These are phyloP conservation scores for Nasua narica DNA, from an alignment of 2,797 vertebrate genomes.

Conservation along the genomic window DNA sequence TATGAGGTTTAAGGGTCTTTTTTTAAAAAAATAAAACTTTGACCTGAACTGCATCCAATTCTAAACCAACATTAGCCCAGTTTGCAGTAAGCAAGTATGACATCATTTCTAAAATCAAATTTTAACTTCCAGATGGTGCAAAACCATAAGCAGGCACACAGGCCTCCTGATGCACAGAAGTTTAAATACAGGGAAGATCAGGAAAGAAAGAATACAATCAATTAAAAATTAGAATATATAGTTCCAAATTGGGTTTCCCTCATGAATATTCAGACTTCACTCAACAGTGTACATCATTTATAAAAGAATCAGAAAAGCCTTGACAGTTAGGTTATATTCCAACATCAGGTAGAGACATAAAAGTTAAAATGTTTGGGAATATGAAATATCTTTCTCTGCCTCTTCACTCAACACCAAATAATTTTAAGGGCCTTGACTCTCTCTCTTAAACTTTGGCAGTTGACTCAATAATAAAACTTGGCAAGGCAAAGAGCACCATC, in stretches of 20 bases:
- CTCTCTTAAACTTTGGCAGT: slow-evolving; percentile 88
- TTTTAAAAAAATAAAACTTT: slow-evolving; percentile 59
- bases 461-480: slow-evolving; percentile 88
- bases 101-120: slow-evolving; percentile 76
- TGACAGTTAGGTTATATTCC: slow-evolving; percentile 70
- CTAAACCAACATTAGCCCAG: slow-evolving; percentile 69
- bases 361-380: slow-evolving; percentile 83
- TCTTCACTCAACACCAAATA: slow-evolving; percentile 90
- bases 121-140: slow-evolving; percentile 77
- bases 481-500: slow-evolving; percentile 77
- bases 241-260: slow-evolving; percentile 34
- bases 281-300: slow-evolving; percentile 60
- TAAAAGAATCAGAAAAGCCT: slow-evolving; percentile 77
- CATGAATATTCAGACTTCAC: slow-evolving; percentile 20
- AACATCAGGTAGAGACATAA: slow-evolving; percentile 82
- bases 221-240: slow-evolving; percentile 33
- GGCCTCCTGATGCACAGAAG: slow-evolving; percentile 55
- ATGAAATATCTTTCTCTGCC: slow-evolving; percentile 82
- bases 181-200: slow-evolving; percentile 18
- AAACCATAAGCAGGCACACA: slow-evolving; percentile 67
- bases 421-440: slow-evolving; percentile 87
- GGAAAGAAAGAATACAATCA: not conserved
- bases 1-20: slow-evolving; percentile 35
- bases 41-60: slow-evolving; percentile 70
- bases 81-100: slow-evolving; percentile 74